Percentiles rank a stretch among this genome's conserved stretches.
phyloP scores from a whole-genome alignment of 2,113 vertebrate genomes.

The Aythya baeri region DNA sequence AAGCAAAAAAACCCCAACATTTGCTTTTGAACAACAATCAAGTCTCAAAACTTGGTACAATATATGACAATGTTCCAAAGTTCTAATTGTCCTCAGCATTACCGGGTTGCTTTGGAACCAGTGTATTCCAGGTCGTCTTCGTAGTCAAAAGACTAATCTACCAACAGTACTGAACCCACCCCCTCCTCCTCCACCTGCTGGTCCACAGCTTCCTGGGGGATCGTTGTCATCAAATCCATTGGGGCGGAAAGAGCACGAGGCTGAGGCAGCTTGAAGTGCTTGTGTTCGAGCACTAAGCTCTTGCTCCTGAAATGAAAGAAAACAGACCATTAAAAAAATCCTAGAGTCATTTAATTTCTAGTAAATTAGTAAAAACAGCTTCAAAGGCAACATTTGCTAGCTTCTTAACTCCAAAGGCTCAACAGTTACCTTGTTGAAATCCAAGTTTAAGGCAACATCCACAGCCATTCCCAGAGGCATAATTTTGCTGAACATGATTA shows the following conservation, averaged over 20 bases:
- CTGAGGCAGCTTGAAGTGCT: constrained; percentile 91
- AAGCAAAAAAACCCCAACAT: constrained; percentile 59
- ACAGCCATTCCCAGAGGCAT: background rate
- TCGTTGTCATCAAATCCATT: constrained; percentile 98
- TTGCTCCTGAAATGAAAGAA: constrained; percentile 86
- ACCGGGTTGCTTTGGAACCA: constrained; percentile 63
- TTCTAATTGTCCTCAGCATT: constrained; percentile 71
- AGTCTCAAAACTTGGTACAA: constrained; percentile 68
- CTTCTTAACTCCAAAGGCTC: background rate
- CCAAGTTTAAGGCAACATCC: background rate
- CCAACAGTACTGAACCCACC: constrained; percentile 92
- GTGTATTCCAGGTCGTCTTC: constrained; percentile 65
- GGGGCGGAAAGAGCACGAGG: constrained; percentile 93
- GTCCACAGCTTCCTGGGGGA: constrained; percentile 95
- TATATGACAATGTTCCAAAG: constrained; percentile 64
- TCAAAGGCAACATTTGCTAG: background rate
- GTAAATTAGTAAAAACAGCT: background rate
- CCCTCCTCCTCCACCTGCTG: constrained; percentile 91
- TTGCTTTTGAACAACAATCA: constrained; percentile 67
- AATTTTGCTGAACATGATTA: fast-evolving
- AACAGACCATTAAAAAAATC: background rate
- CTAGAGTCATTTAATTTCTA: background rate
- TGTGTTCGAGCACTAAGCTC: constrained; percentile 94
- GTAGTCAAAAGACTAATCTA: constrained; percentile 91
- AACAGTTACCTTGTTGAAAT: background rate